Evolutionary conservation across 64 coral and sea anemone genomes (phyloP), one percentile per base, ranked within the genome.

Genomic region (Trachythela sp.): DNA sequence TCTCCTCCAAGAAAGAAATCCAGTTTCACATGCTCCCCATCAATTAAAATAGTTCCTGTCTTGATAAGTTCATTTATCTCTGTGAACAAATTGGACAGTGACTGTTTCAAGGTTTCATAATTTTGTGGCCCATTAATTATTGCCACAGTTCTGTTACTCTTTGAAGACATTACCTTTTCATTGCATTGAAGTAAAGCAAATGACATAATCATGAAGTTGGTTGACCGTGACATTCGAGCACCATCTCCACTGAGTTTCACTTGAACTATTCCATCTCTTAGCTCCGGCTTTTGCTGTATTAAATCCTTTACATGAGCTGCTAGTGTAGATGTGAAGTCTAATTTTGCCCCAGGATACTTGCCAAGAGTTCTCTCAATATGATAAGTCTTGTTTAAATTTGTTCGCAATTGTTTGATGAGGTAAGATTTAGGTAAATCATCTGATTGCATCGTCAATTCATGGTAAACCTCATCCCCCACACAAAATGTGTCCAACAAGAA

Each of bases 31-130:
- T 77, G 13, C 36, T 77, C 26, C 24, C 32, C 71, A 77, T 77
- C 32, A 35, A 77, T 26, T 38, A 77, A 77, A 13, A 77, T 32
- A 35, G n/a, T 77, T 32, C 31, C 71, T 35, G 11, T 77, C 26
- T 77, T 26, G 26, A 77, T 35, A 13, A 77, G 36, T 36, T 34
- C 33, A 56, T 56, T 77, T 54, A 88, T 8, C 49, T 80, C 72
- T 48, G 75, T 83, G 75, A 80, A 59, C 27, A 89, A 83, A 50
- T 90, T 15, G 72, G 77, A 60, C 30, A 90, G 59, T 8, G 80
- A 39, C 2, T 31, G 32, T 27, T 84, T n/a, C 40, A 90, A 26
- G 11, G 54, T 90, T 90, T 90, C 89, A 90, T 90, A 90, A 54
- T 90, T 70, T 85, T 90, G 77, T 68, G 2, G 52, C 4, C 89